Base-by-base conservation (phyloP, 2,888 invertebrate genomes). In the Tenthredo mesomela region DNA sequence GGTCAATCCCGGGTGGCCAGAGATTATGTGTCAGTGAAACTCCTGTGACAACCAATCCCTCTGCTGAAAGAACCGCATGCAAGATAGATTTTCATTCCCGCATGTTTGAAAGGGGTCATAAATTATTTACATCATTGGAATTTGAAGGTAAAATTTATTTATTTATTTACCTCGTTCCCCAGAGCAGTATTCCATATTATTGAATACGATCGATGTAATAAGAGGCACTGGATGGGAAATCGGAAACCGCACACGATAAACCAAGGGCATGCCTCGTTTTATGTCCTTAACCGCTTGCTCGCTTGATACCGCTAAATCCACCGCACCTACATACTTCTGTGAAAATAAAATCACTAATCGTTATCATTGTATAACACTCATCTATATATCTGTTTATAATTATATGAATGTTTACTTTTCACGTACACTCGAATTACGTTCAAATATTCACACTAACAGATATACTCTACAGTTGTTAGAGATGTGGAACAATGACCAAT, bases 21-120 rank as follows among this genome's bases (percentile, higher is more conserved):
- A 93, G 86, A 0, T 90, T 92, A 82, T 93, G 93, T 85, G 93
- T 92, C 84, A 93, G 87, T 77, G 89, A 88, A n/a, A 93, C 93
- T 1, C 90, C 89, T 4, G 93, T 93, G 4, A 93, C 89, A 5
- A 92, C 77, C n/a, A 87, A 87, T 61, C 91, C 92, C 2, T 84
- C 85, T 3, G 89, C 91, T 91, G 84, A 58, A 90, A 90, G 58
- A 65, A 71, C 10, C 6, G 50, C 29, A 37, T 47, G 29, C 9
- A 29, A 75, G n/a, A 71, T 40, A n/a, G 54, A 54, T 54, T n/a
- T 54, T 18, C 12, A n/a, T 37, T 10, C n/a, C 3, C 29, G 29
- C 29, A 70, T 40, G 10, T 70, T 70, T 12, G 0, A 29, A 29
- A 1, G 25, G 25, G 6, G 0, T 47, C 50, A 15, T 33, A 25